phyloP scores from a whole-genome alignment of 1,140 invertebrate species.

The Sarcophaga bullata region DNA sequence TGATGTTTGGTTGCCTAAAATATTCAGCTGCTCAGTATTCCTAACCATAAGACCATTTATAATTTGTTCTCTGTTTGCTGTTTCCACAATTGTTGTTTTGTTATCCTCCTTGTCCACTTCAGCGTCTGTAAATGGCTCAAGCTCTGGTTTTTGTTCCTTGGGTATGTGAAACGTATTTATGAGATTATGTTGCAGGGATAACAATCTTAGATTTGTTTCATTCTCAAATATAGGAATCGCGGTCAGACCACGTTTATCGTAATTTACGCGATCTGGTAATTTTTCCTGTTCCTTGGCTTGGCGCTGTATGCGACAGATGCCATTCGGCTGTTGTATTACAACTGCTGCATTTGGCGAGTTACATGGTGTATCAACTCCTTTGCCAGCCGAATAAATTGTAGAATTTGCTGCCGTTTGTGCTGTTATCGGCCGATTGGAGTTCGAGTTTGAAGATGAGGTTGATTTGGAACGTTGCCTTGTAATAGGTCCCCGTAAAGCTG shows the following conservation, averaged over 20 bases:
- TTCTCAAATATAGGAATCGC: constrained; percentile 81
- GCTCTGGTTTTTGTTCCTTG: constrained; percentile 54
- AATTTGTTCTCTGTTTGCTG: background rate
- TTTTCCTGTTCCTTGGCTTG: constrained; percentile 76
- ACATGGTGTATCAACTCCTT: constrained; percentile 51
- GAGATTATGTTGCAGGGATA: constrained; percentile 92
- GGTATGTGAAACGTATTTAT: constrained; percentile 76
- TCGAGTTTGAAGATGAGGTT: constrained; percentile 57
- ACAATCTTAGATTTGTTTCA: constrained; percentile 80
- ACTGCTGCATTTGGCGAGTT: constrained; percentile 52
- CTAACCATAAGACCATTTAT: background rate
- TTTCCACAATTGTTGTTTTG: background rate
- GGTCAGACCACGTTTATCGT: constrained; percentile 80
- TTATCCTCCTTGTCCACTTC: background rate
- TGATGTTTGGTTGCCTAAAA: constrained; percentile 56
- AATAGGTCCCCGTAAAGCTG: constrained; percentile 48
- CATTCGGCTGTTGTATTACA: constrained; percentile 60
- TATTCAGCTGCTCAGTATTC: constrained; percentile 58
- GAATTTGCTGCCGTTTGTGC: constrained; percentile 53
- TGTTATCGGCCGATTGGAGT: constrained; percentile 60
- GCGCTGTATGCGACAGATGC: constrained; percentile 71
- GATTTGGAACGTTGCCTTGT: constrained; percentile 59
- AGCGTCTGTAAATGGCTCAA: constrained; percentile 34
- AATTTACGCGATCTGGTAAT: constrained; percentile 80
- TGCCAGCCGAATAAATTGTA: constrained; percentile 44